Conservation (phyloP, 2,888 invertebrate genomes). For the Graphium colonna region DNA sequence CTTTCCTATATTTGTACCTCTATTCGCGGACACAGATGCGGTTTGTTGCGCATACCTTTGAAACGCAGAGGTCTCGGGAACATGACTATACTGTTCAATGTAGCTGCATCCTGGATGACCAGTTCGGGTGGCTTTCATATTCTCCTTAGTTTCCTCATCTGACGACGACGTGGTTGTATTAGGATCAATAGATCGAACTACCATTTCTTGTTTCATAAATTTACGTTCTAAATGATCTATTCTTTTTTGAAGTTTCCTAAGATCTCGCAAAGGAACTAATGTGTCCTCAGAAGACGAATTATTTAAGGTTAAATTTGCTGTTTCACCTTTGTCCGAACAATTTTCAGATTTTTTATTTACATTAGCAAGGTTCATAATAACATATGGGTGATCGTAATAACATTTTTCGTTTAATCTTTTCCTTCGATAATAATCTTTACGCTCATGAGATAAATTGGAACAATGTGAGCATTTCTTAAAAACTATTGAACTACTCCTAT, state of each 20-base stretch:
- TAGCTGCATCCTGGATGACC: slow-evolving; percentile 63
- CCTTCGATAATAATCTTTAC: slow-evolving; percentile 42
- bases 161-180: slow-evolving; percentile 55
- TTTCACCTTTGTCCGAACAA: slow-evolving; percentile 48
- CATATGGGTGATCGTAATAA: slow-evolving; percentile 51
- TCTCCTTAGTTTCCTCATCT: slow-evolving; percentile 52
- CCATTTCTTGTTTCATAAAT: slow-evolving; percentile 62
- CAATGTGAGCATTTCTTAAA: slow-evolving; percentile 44
- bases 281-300: slow-evolving; percentile 49
- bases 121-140: slow-evolving; percentile 42
- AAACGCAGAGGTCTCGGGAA: slow-evolving; percentile 70
- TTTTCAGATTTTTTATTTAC: slow-evolving; percentile 40
- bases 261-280: slow-evolving; percentile 34
- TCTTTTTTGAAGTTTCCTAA: slow-evolving; percentile 51
- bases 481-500: slow-evolving; percentile 10
- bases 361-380: slow-evolving; percentile 54
- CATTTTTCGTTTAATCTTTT: slow-evolving; percentile 53
- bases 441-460: slow-evolving; percentile 31
- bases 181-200: slow-evolving; percentile 57
- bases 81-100: slow-evolving; percentile 68
- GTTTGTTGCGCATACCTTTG: slow-evolving; percentile 61
- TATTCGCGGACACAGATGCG: slow-evolving; percentile 55
- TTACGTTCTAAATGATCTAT: slow-evolving; percentile 59
- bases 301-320: slow-evolving; percentile 50
- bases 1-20: slow-evolving; percentile 62